Evolutionary conservation across 2,113 vertebrate genomes (phyloP).

Genomic region (Sigmodon hispidus): DNA sequence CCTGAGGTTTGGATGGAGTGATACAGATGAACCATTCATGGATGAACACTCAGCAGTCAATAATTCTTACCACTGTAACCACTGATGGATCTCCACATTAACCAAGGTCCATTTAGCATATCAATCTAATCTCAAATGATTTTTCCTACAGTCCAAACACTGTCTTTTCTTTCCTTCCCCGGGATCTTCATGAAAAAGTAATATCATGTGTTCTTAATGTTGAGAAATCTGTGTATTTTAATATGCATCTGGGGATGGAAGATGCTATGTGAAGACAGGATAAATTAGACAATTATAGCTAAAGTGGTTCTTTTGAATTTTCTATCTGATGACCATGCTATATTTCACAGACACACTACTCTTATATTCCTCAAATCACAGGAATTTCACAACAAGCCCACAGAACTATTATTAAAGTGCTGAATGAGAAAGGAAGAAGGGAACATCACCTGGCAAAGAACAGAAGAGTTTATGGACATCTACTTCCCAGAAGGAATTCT

Average conservation of each 20-base stretch:
- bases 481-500: neutral
- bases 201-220: neutral
- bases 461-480: neutral
- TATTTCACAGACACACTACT: rapidly evolving
- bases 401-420: neutral
- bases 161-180: neutral
- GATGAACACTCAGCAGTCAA: neutral
- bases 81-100: neutral
- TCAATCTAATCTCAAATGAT: slow-evolving; percentile 3
- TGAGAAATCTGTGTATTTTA: neutral
- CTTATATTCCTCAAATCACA: neutral
- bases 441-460: neutral
- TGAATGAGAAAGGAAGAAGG: neutral
- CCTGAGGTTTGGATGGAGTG: neutral
- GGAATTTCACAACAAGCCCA: neutral
- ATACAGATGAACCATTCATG: neutral
- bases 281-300: neutral
- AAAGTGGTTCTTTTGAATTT: neutral
- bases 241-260: neutral
- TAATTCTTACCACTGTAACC: neutral
- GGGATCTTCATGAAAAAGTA: neutral
- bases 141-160: neutral
- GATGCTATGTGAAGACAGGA: neutral
- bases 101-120: neutral
- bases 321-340: rapidly evolving